Base-by-base conservation (phyloP, 2,797 vertebrate genomes). In the Liasis olivaceus region DNA sequence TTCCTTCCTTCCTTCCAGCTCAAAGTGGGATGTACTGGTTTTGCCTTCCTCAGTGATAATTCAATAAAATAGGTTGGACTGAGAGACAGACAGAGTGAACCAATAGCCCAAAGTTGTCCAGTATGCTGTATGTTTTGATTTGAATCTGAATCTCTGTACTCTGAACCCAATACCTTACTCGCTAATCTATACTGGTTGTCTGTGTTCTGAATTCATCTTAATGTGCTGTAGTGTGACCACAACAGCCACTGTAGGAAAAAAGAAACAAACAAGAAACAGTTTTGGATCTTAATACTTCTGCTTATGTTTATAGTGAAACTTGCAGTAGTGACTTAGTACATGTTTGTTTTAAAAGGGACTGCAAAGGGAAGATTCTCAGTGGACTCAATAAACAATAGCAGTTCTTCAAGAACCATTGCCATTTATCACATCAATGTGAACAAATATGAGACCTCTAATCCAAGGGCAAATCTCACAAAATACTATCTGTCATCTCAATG, bases 371-470 rank as follows among this genome's bases (percentile, higher is more conserved):
- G 93, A 92, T 93, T 94, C 89, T 96, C 86, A 36, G 59, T 93
- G 89, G 92, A 95, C 91, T 95, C 94, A 94, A 95, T 90, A 95
- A 96, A 96, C 92, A 93, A 22, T 92, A 97, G 94, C 93, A 87
- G 1, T 87, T 95, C 92, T 94, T 95, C 90, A 1, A 0, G n/a
- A 95, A 59, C 90, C 13, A 22, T 95, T 96, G 95, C 95, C 47
- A 93, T 95, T 96, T 96, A 92, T 96, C 94, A 93, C 95, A 95
- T 95, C 95, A 88, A 20, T 95, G 77, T 62, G 95, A 96, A 96
- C 89, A 95, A 96, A 96, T 96, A 95, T 95, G 91, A n/a, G 92
- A 87, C 31, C 62, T 95, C 92, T 96, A 96, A 96, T 96, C 95
- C 94, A 93, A 95, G 95, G 96, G 62, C 93, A 94, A 94, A 89